Conservation (phyloP, 2,113 vertebrate species). For the Girardinichthys multiradiatus region DNA sequence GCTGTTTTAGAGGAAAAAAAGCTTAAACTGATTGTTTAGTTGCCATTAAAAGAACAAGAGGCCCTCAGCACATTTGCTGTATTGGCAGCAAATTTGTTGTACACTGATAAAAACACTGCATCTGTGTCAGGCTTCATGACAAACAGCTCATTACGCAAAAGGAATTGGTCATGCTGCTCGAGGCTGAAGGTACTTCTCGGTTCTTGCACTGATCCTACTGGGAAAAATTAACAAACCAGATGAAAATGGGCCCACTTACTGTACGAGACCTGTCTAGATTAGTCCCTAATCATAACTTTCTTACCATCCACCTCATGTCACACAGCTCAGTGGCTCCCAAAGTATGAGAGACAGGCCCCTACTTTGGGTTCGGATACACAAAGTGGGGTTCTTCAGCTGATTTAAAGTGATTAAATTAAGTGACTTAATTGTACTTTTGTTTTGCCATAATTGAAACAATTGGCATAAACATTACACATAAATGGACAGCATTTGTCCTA, state of each 20-base stretch:
- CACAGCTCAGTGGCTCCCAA: neutral
- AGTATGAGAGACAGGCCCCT: neutral
- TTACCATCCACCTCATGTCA: neutral
- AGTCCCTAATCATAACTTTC: neutral
- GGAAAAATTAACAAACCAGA: neutral
- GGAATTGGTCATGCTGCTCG: neutral
- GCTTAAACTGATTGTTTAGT: slow-evolving; percentile 19
- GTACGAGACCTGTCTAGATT: neutral
- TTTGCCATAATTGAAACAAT: too few relatives aligned
- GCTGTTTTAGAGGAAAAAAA: slow-evolving; percentile 32
- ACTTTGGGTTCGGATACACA: neutral
- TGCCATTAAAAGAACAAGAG: neutral
- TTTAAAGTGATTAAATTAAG: neutral
- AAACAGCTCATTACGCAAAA: slow-evolving; percentile 17
- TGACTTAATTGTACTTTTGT: too few relatives aligned
- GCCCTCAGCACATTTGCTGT: neutral
- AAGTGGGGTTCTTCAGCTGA: neutral
- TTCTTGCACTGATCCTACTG: neutral
- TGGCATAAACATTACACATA: too few relatives aligned
- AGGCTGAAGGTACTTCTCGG: neutral
- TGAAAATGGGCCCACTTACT: too few relatives aligned
- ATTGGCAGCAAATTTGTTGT: neutral
- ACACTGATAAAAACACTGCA: neutral
- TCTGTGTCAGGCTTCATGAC: neutral
- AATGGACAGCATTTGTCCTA: too few relatives aligned